phyloP scores from a whole-genome alignment of 2,888 invertebrate genomes.

The Watsonalla binaria region DNA sequence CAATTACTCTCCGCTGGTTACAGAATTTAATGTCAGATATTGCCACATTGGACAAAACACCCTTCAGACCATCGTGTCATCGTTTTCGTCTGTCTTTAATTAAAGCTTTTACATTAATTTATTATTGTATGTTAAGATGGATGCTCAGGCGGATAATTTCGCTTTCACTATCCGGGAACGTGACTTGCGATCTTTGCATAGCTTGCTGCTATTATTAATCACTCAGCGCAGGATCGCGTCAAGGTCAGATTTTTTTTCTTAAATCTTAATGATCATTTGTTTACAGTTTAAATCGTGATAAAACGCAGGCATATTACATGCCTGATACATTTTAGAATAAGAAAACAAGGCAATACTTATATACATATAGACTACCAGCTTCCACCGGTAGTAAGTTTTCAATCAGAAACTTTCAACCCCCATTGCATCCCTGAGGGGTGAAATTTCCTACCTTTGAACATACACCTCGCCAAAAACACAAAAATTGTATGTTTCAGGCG shows the following conservation, averaged over 20 bases:
- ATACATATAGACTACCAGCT: too few species aligned
- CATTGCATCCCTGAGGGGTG: too few species aligned
- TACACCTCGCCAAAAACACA: too few species aligned
- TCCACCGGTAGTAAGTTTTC: too few species aligned
- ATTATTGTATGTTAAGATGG: constrained; percentile 10
- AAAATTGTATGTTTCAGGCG: too few species aligned
- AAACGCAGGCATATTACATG: too few species aligned
- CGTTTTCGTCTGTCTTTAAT: constrained; percentile 13
- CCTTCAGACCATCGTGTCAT: not conserved
- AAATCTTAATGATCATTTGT: not conserved
- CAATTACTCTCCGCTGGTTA: not conserved
- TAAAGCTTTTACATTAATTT: constrained; percentile 15
- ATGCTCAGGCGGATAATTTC: constrained; percentile 12
- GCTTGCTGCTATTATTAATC: constrained; percentile 18
- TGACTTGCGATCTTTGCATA: constrained; percentile 16
- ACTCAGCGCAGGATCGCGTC: constrained; percentile 4
- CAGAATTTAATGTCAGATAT: not conserved
- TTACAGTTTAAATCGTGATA: not conserved
- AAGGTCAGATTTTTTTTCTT: not conserved
- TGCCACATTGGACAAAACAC: not conserved
- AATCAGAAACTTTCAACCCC: too few species aligned
- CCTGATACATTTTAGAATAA: too few species aligned
- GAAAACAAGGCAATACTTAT: too few species aligned
- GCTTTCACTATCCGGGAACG: constrained; percentile 8
- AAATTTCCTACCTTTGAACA: too few species aligned